Evolutionary conservation across 2,797 vertebrate species (phyloP), one percentile per base, ranked within the genome.

Genomic region (Trachurus trachurus): DNA sequence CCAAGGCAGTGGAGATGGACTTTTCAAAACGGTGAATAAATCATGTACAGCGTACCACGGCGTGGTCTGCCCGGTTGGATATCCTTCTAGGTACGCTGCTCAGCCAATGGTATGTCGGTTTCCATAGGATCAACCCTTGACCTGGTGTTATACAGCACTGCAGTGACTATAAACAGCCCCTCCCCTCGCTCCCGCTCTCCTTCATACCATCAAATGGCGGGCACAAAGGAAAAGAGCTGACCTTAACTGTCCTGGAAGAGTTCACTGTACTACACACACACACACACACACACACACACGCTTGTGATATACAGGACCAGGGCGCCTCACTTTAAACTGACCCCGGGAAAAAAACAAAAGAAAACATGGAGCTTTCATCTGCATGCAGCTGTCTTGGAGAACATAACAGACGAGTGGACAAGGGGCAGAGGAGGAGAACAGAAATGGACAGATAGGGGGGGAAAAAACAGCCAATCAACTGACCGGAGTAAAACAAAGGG

Each of bases 181-280:
- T 81, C 82, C 80, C 72, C 63, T 73, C 56, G 22, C 77, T 52
- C 47, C 15, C 0, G 17, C 76, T 57, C 66, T 29, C 39, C 70
- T 65, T 62, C 78, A 74, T 75, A 60, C 76, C 79, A 86, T 85
- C 70, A 86, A 82, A 85, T 40, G 81, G 74, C 64, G 31, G 16
- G 74, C 87, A 95, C 93, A 94, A 93, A 94, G 89, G 76, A 86
- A 87, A 78, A 82, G 59, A 83, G 81, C 81, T 90, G 92, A 92
- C 89, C 90, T 88, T 70, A 87, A 73, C 85, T 72, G 82, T 76
- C 72, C 83, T 73, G 65, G 63, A 71, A 31, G 71, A 53, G 58
- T 68, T 65, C 73, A 40, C 0, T 6, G 53, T 37, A 37, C 34
- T 37, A 9, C 34, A 37, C 7, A 37, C 37, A 11, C 53, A 19